These are phyloP conservation scores for Antigone vipio DNA, from an alignment of 2,113 vertebrate species.

Conservation along the genomic window DNA sequence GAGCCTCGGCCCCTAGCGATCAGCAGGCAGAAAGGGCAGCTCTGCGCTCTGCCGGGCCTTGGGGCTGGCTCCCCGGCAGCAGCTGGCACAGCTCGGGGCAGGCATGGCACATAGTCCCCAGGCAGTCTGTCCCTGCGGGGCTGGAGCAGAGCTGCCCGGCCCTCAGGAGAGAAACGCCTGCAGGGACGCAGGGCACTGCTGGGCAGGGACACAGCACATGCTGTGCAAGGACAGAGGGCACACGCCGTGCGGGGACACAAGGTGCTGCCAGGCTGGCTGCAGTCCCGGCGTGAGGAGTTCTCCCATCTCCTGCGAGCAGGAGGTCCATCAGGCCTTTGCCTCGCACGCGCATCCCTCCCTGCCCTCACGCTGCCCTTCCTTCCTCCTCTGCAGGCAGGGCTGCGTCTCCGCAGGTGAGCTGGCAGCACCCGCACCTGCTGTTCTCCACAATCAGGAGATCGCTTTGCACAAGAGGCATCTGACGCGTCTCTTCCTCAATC, in stretches of 20 bases:
- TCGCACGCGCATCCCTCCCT: rapidly evolving
- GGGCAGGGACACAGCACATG: no score
- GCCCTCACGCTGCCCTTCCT: background rate
- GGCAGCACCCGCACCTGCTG: slow-evolving; percentile 49
- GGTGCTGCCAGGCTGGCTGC: background rate
- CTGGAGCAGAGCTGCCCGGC: background rate
- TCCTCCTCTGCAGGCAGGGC: background rate
- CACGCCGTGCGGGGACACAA: rapidly evolving
- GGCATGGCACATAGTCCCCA: rapidly evolving
- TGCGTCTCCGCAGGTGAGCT: slow-evolving; percentile 34
- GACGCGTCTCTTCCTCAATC: slow-evolving; percentile 72
- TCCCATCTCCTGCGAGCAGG: background rate
- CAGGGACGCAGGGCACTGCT: background rate
- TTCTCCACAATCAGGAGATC: slow-evolving; percentile 67
- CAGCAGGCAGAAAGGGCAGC: background rate
- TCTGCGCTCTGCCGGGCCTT: background rate
- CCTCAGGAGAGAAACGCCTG: background rate
- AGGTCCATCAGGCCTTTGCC: no score
- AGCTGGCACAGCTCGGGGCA: background rate
- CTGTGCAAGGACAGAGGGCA: no score
- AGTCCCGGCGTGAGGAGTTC: background rate
- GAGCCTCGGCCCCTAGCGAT: background rate
- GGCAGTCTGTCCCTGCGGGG: background rate
- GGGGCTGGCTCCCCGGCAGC: background rate
- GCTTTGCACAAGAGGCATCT: background rate